Conservation (phyloP, 2,113 vertebrate species). For the Nymphicus hollandicus region DNA sequence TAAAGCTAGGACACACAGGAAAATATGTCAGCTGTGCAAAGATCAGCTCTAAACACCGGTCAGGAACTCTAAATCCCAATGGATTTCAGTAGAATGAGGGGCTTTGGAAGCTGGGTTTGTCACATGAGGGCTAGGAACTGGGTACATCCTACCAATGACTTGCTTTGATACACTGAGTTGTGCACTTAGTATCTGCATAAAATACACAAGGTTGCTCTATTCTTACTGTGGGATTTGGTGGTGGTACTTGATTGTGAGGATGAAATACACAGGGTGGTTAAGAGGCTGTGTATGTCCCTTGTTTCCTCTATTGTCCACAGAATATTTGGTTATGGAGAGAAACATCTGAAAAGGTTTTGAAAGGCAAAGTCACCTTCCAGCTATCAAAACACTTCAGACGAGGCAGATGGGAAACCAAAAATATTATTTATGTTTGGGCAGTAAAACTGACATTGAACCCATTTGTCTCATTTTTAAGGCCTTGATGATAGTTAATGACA, state of each 20-base stretch:
- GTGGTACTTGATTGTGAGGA: neutral
- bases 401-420: conserved; percentile 59
- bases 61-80: neutral
- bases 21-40: neutral
- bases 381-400: conserved; percentile 36
- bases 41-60: neutral
- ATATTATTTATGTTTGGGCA: conserved; percentile 47
- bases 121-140: rapidly evolving
- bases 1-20: conserved; percentile 22
- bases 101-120: neutral
- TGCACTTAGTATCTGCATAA: neutral
- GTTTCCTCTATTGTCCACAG: neutral
- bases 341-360: conserved; percentile 8
- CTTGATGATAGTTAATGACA: conserved; percentile 59
- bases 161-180: rapidly evolving
- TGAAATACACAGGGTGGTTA: neutral
- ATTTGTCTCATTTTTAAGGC: conserved; percentile 39
- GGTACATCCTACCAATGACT: neutral
- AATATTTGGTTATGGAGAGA: neutral
- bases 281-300: neutral
- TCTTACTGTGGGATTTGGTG: neutral
- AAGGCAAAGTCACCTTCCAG: conserved; percentile 56
- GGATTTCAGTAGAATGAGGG: neutral
- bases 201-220: neutral
- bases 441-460: conserved; percentile 58